These are phyloP conservation scores for Hiodon tergisus DNA, from an alignment of 2,113 vertebrate genomes.

Conservation along the genomic window DNA sequence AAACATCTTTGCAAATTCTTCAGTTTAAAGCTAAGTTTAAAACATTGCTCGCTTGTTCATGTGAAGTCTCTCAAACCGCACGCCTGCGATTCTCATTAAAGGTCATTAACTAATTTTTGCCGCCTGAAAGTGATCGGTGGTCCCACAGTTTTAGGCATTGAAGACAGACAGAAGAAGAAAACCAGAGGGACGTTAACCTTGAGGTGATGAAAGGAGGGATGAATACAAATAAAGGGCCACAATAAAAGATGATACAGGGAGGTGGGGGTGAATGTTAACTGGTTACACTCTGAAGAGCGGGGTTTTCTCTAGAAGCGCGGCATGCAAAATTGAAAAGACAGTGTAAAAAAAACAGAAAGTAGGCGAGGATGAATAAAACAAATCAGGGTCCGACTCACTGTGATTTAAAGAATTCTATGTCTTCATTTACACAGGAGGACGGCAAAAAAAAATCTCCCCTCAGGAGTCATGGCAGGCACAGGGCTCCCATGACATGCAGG, in stretches of 20 bases:
- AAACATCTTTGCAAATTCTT: background rate
- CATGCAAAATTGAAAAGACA: slow-evolving; percentile 62
- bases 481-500: slow-evolving; percentile 36
- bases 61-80: background rate
- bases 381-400: slow-evolving; percentile 53
- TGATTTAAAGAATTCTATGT: slow-evolving; percentile 64
- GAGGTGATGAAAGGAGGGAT: slow-evolving; percentile 45
- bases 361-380: slow-evolving; percentile 64
- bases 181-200: slow-evolving; percentile 37
- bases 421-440: slow-evolving; percentile 62
- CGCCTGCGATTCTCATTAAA: background rate
- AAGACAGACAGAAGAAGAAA: slow-evolving; percentile 32
- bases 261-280: slow-evolving; percentile 27
- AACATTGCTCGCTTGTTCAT: background rate
- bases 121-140: slow-evolving; percentile 18
- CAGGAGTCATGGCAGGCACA: slow-evolving; percentile 33
- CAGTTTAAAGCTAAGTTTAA: background rate
- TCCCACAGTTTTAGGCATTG: slow-evolving; percentile 16
- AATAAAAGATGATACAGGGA: slow-evolving; percentile 30
- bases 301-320: slow-evolving; percentile 34
- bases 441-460: slow-evolving; percentile 35
- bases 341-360: slow-evolving; percentile 41
- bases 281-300: slow-evolving; percentile 29
- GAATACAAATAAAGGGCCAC: slow-evolving; percentile 39
- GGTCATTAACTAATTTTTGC: slow-evolving; percentile 20